phyloP scores from a whole-genome alignment of 2,797 vertebrate species.

The Anabacerthia variegaticeps region DNA sequence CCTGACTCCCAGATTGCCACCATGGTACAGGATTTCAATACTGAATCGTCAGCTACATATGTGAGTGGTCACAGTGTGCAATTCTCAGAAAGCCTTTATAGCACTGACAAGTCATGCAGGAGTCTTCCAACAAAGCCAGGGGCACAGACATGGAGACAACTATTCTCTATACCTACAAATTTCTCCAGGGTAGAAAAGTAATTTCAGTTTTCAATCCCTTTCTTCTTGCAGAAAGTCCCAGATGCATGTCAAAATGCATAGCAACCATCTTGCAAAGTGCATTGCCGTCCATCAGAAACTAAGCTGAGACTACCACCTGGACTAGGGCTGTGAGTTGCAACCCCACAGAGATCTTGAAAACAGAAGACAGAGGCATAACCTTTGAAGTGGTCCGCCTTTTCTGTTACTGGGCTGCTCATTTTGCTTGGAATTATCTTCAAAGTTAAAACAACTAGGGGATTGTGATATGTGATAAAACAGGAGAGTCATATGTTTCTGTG shows the following conservation, averaged over 20 bases:
- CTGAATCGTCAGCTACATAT: background rate
- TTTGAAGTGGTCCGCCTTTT: background rate
- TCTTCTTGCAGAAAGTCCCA: background rate
- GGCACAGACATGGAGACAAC: background rate
- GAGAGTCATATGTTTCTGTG: background rate
- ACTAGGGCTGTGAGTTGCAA: background rate
- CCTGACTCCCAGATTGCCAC: background rate
- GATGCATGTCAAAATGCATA: background rate
- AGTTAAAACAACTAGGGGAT: background rate
- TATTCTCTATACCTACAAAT: background rate
- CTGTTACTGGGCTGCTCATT: background rate
- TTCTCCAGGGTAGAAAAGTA: background rate
- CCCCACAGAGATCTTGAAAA: conserved; percentile 9
- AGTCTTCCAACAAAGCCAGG: background rate
- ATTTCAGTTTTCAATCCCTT: background rate
- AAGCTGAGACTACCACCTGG: conserved; percentile 5
- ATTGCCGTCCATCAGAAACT: background rate
- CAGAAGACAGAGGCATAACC: conserved; percentile 1
- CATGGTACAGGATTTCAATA: background rate
- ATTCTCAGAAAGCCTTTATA: background rate
- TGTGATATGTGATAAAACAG: background rate
- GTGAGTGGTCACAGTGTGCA: background rate
- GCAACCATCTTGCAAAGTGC: background rate
- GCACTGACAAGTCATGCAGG: background rate
- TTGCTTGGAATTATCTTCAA: background rate